Percentiles rank a stretch among this genome's conserved stretches.
Conservation (phyloP, 2,888 invertebrate species). For the Caradrina kadenii region DNA sequence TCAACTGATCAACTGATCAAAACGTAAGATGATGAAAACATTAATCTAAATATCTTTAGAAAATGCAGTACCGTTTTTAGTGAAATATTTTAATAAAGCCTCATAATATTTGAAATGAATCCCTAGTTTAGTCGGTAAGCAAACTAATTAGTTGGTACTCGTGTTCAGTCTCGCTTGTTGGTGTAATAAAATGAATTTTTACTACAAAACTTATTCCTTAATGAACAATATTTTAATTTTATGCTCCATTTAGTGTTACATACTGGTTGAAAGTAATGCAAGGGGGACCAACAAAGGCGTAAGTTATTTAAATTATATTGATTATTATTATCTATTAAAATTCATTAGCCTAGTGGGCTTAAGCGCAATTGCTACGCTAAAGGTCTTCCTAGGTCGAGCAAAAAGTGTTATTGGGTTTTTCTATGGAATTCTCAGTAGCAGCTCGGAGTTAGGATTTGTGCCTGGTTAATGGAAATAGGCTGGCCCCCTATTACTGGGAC, state of each 20-base stretch:
- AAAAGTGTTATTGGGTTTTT: too few species aligned
- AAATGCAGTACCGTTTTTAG: constrained; percentile 3
- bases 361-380: too few species aligned
- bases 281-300: too few species aligned
- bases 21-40: not conserved
- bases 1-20: too few species aligned
- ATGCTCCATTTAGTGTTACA: not conserved
- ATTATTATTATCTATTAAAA: too few species aligned
- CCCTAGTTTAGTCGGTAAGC: constrained; percentile 18
- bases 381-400: too few species aligned
- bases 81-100: constrained; percentile 16
- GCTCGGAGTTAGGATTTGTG: too few species aligned
- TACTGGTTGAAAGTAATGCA: not conserved
- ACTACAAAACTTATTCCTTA: constrained; percentile 21
- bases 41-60: constrained; percentile 5
- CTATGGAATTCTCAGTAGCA: too few species aligned
- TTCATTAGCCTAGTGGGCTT: too few species aligned
- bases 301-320: too few species aligned
- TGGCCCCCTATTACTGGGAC: too few species aligned
- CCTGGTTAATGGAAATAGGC: too few species aligned
- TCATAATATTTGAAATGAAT: constrained; percentile 22
- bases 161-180: constrained; percentile 16
- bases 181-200: constrained; percentile 26
- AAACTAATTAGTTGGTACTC: constrained; percentile 35
- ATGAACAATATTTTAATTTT: not conserved